Evolutionary conservation across 2,113 vertebrate species (phyloP).

Genomic region (Struthidea cinerea): DNA sequence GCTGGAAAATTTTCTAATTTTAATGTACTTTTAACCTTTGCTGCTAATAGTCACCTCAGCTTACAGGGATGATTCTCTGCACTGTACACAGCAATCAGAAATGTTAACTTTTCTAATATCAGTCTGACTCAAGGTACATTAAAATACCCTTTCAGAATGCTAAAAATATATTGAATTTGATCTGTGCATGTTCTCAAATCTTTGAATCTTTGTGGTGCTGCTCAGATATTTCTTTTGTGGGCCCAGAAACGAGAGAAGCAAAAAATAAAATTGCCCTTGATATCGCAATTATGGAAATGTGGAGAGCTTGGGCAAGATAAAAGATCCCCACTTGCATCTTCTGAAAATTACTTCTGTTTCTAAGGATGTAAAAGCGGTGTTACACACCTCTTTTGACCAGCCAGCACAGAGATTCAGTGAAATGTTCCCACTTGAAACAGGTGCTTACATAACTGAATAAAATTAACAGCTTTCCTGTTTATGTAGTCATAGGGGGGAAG

Average conservation of each 20-base stretch:
- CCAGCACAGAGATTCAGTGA: not conserved
- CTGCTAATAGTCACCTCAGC: not conserved
- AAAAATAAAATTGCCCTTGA: not conserved
- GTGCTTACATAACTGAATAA: not conserved
- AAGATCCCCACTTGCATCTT: not conserved
- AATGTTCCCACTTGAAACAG: not conserved
- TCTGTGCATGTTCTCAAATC: not conserved
- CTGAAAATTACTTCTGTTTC: not conserved
- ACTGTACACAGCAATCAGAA: not conserved
- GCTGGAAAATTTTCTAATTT: not conserved
- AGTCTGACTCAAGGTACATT: not conserved
- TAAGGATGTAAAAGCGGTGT: not conserved
- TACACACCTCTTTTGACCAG: not conserved
- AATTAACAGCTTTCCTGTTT: not conserved
- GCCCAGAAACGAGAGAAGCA: not conserved
- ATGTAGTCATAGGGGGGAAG: not conserved
- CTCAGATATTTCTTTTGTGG: not conserved
- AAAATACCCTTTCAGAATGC: not conserved
- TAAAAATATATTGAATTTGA: not conserved
- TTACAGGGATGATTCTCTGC: not conserved
- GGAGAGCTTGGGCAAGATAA: not conserved
- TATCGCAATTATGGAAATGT: not conserved
- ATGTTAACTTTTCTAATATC: not conserved
- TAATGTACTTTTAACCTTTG: not conserved
- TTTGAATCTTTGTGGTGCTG: not conserved